Evolutionary conservation across 2,888 invertebrate genomes (phyloP), one percentile per base, ranked within the genome.

Genomic region (Candidula unifasciata): DNA sequence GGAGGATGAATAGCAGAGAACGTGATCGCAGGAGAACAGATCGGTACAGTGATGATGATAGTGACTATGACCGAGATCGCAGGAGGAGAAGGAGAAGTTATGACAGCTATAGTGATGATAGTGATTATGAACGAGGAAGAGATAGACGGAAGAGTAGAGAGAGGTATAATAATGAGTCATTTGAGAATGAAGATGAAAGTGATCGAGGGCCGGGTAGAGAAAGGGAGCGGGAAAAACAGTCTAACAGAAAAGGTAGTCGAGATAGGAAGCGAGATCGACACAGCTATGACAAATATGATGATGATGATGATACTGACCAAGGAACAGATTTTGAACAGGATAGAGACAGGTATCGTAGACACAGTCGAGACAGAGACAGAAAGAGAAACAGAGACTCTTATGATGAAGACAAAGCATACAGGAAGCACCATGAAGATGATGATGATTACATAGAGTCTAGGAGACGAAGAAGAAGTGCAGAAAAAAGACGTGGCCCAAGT

Each of bases 61-160:
- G 69, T 78, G 83, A 74, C 30, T 74, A 74, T 74, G 74, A 74
- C 54, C 54, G 74, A 66, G 76, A 76, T 60, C 78, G 78, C 1
- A 37, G 80, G 69, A 80, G 80, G 52, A 52, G 80, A 54, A 68
- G 80, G 18, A 80, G 80, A 30, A 77, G 77, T 27, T 68, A 76
- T 27, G 84, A 84, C 76, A 66, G 76, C 35, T 74, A 80, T 24
- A 66, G 77, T 77, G 76, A 82, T 80, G 84, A 84, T 54, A 84
- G 84, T 76, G 80, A 80, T 71, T 71, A 79, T 73, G 84, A 84
- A 24, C 35, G 82, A 76, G 73, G 54, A 5, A 44, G 78, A 68
- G 77, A 77, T 21, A 71, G 44, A 33, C 68, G 78, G n/a, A 68
- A 71, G 37, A 78, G 83, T 44, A 83, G 78, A 27, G 73, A 52